phyloP scores from a whole-genome alignment of 2,113 vertebrate genomes.

The Isichthys henryi region DNA sequence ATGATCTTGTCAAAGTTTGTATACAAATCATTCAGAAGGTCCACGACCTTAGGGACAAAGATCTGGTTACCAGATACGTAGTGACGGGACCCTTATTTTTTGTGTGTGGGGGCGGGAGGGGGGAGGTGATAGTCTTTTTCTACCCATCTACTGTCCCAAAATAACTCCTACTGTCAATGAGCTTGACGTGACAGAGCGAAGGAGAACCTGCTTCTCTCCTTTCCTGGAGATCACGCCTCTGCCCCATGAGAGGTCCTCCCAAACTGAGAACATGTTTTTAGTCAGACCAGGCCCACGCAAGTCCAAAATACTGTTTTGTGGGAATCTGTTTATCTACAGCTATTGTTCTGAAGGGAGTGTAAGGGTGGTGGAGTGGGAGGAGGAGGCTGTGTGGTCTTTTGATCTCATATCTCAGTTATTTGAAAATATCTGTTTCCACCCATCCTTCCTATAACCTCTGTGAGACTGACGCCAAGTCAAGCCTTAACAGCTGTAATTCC shows the following conservation, averaged over 20 bases:
- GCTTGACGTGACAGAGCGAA: background rate
- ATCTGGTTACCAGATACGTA: background rate
- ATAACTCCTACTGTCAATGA: background rate
- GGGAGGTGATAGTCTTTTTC: background rate
- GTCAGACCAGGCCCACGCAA: background rate
- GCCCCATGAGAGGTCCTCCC: background rate
- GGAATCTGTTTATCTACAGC: background rate
- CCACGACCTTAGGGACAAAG: slow-evolving; percentile 57
- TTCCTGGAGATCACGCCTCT: background rate
- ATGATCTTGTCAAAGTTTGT: slow-evolving; percentile 77
- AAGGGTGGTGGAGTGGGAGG: background rate
- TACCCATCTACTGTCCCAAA: background rate
- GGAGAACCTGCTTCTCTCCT: background rate
- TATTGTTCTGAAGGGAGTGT: background rate
- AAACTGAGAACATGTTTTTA: background rate
- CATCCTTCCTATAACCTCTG: background rate
- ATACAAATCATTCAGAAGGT: slow-evolving; percentile 72
- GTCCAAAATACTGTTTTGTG: background rate
- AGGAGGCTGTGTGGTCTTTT: background rate
- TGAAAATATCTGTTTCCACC: background rate
- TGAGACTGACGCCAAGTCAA: background rate
- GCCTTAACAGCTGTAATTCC: background rate
- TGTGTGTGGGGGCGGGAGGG: background rate
- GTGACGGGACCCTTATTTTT: too few relatives aligned
- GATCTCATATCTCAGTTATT: background rate